Conservation (phyloP, 2,797 vertebrate genomes). For the Characodon lateralis region DNA sequence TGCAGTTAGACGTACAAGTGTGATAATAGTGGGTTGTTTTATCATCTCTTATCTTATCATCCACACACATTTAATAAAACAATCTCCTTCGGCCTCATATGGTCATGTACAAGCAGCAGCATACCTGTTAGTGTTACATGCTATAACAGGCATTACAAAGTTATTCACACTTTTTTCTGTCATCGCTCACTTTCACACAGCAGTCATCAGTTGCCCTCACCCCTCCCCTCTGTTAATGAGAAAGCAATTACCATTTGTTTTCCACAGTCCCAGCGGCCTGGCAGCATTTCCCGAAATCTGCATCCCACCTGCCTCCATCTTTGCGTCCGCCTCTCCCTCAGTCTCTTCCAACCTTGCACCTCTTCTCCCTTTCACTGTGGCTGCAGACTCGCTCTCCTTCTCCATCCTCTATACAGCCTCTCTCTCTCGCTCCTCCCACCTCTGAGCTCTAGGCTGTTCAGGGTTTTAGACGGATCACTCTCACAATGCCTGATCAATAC, state of each 20-base stretch:
- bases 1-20: slow-evolving; percentile 49
- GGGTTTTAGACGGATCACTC: slow-evolving; percentile 93
- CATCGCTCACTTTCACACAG: slow-evolving; percentile 74
- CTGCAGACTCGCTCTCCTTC: slow-evolving; percentile 83
- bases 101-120: slow-evolving; percentile 60
- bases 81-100: slow-evolving; percentile 42
- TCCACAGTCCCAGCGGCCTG: slow-evolving; percentile 69
- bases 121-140: slow-evolving; percentile 49
- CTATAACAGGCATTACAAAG: slow-evolving; percentile 70
- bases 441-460: slow-evolving; percentile 85
- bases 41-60: slow-evolving; percentile 28
- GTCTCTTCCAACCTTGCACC: slow-evolving; percentile 76
- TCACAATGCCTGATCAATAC: slow-evolving; percentile 99
- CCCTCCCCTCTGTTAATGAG: slow-evolving; percentile 79
- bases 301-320: slow-evolving; percentile 81
- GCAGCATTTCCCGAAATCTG: slow-evolving; percentile 70
- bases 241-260: slow-evolving; percentile 80
- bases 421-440: slow-evolving; percentile 86
- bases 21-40: slow-evolving; percentile 1
- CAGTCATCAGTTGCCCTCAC: slow-evolving; percentile 78
- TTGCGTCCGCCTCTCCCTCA: slow-evolving; percentile 73
- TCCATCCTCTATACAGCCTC: slow-evolving; percentile 83
- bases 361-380: slow-evolving; percentile 82
- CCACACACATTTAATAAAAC: slow-evolving; percentile 1
- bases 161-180: slow-evolving; percentile 55